phyloP scores from a whole-genome alignment of 2,113 vertebrate species.

The Callipepla squamata region DNA sequence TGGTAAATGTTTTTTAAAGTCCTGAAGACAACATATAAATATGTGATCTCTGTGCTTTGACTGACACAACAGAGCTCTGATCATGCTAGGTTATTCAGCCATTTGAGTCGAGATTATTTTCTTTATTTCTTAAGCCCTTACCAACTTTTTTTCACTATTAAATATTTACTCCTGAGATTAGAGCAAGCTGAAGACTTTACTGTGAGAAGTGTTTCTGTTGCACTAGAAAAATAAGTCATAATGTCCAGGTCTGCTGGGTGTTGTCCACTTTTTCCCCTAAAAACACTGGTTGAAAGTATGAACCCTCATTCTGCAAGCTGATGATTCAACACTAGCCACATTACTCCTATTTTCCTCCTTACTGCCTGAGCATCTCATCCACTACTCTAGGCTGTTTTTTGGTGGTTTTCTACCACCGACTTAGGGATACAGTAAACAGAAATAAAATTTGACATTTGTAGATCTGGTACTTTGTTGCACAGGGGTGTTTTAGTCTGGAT shows the following conservation, averaged over 20 bases:
- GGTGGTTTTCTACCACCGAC: not conserved
- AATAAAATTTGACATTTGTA: not conserved
- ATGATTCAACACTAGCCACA: not conserved
- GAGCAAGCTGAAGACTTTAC: not conserved
- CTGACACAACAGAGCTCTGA: not conserved
- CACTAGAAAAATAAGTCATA: not conserved
- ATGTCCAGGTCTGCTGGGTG: not conserved
- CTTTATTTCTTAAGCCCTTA: not conserved
- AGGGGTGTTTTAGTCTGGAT: not conserved
- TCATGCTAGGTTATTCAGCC: not conserved
- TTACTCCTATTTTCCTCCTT: not conserved
- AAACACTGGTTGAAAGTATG: too few species aligned
- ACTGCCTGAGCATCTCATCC: not conserved
- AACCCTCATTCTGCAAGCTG: not conserved
- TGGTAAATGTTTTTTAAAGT: constrained; percentile 65
- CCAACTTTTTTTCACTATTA: not conserved
- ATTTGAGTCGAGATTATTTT: not conserved
- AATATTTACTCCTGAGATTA: too few species aligned
- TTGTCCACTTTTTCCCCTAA: not conserved
- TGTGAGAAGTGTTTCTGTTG: not conserved
- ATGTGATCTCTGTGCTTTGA: not conserved
- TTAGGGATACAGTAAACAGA: not conserved
- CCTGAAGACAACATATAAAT: not conserved
- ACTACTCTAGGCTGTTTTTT: not conserved
- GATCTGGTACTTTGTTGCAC: not conserved